Percentiles rank a stretch among this genome's conserved stretches.
phyloP scores from a whole-genome alignment of 2,888 invertebrate species.

The Xanthorhoe spadicearia region DNA sequence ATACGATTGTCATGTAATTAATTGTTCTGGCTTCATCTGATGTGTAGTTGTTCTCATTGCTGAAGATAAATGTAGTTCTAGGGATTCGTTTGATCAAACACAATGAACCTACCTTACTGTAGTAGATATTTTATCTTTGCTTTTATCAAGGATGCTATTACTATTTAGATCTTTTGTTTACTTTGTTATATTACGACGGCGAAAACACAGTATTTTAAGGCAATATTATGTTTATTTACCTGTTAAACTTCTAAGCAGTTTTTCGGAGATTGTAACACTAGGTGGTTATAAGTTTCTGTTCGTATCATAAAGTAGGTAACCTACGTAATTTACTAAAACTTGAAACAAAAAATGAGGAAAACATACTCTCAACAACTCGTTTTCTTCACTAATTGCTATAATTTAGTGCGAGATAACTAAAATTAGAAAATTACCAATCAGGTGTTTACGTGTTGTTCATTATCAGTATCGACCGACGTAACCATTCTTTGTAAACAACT shows the following conservation, averaged over 20 bases:
- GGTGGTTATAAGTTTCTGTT: background rate
- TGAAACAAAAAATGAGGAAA: background rate
- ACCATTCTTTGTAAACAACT: background rate
- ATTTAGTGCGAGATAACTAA: conserved; percentile 8
- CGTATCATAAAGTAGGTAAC: background rate
- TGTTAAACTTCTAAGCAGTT: no score
- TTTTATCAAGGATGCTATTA: no score
- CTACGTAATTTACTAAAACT: background rate
- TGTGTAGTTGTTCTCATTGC: conserved; percentile 3
- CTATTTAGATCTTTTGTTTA: no score
- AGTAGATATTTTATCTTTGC: no score
- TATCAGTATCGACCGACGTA: background rate
- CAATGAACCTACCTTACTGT: no score
- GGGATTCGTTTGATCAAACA: conserved; percentile 10
- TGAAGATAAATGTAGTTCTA: conserved; percentile 9
- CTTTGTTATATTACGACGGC: no score
- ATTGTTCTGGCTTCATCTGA: conserved; percentile 23
- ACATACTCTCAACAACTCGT: conserved; percentile 10
- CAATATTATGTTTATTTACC: no score
- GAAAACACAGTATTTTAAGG: no score
- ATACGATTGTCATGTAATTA: background rate
- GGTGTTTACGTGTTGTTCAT: background rate
- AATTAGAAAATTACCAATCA: conserved; percentile 1
- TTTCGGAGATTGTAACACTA: no score
- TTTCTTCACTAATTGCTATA: conserved; percentile 5